Conservation (phyloP, 2,113 vertebrate genomes). For the Perca schrenkii region DNA sequence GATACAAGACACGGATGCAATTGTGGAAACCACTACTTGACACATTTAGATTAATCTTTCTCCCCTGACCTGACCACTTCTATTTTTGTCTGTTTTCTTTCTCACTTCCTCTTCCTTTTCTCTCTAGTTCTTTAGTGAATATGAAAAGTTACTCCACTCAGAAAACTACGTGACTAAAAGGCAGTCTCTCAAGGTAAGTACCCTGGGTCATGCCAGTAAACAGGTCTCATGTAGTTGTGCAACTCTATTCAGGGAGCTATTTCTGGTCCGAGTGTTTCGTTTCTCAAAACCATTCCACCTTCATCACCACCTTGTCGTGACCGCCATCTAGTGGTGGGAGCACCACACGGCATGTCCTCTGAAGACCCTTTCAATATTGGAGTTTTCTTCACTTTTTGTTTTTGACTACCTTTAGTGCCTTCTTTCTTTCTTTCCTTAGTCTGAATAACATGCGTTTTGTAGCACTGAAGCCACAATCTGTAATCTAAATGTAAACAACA, state of each 20-base stretch:
- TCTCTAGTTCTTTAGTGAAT: conserved; percentile 95
- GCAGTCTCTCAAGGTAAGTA: conserved; percentile 95
- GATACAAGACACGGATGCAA: conserved; percentile 32
- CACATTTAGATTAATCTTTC: conserved; percentile 4
- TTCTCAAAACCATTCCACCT: conserved; percentile 34
- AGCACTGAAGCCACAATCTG: not conserved
- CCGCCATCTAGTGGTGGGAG: conserved; percentile 64
- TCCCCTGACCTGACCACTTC: not conserved
- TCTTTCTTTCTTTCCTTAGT: not conserved
- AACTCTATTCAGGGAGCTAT: conserved; percentile 43
- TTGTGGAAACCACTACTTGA: conserved; percentile 14
- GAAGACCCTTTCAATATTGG: not conserved
- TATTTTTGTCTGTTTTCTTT: not conserved
- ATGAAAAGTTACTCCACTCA: conserved; percentile 97
- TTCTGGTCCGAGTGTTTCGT: conserved; percentile 51
- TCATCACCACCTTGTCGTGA: not conserved
- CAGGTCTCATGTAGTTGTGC: conserved; percentile 39
- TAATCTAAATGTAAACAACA: not conserved
- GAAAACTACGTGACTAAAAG: conserved; percentile 99
- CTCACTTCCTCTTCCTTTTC: conserved; percentile 34
- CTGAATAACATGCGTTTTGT: not conserved
- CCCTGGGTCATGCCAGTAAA: conserved; percentile 25
- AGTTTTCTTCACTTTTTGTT: not conserved
- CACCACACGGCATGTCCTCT: not conserved
- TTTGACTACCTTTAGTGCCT: not conserved